Evolutionary conservation across 2,113 vertebrate genomes (phyloP).

Genomic region (Oenanthe melanoleuca): DNA sequence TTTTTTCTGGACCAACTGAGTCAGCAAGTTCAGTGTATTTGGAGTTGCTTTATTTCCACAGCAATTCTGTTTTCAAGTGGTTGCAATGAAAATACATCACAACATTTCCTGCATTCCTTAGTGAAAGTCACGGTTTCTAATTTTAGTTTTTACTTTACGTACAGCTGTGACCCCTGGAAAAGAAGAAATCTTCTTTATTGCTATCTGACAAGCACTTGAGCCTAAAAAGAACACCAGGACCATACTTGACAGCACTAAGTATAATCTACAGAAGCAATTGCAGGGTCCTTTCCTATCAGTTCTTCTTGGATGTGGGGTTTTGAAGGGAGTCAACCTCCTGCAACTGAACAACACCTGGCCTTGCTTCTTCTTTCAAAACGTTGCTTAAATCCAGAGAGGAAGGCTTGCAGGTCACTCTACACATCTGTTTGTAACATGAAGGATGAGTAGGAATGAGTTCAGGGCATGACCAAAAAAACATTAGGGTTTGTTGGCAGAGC

Average conservation of each 20-base stretch:
- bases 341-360: not conserved
- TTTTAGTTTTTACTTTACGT: not conserved
- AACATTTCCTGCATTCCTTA: constrained; percentile 42
- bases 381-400: not conserved
- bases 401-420: not conserved
- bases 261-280: not conserved
- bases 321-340: not conserved
- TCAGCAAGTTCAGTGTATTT: constrained; percentile 23
- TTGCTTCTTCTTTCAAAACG: not conserved
- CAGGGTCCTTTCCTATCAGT: not conserved
- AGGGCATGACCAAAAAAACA: no score
- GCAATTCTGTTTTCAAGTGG: constrained; percentile 45
- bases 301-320: not conserved
- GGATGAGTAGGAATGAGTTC: not conserved
- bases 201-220: not conserved
- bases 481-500: not conserved
- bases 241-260: not conserved
- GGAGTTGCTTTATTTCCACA: constrained; percentile 20
- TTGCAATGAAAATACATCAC: constrained; percentile 22
- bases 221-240: not conserved
- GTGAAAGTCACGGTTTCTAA: not conserved
- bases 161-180: not conserved
- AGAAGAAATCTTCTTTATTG: not conserved
- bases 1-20: not conserved
- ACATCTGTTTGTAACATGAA: rapidly evolving